Evolutionary conservation across 2,888 invertebrate species (phyloP).

Genomic region (Rugalucina vietnamica): DNA sequence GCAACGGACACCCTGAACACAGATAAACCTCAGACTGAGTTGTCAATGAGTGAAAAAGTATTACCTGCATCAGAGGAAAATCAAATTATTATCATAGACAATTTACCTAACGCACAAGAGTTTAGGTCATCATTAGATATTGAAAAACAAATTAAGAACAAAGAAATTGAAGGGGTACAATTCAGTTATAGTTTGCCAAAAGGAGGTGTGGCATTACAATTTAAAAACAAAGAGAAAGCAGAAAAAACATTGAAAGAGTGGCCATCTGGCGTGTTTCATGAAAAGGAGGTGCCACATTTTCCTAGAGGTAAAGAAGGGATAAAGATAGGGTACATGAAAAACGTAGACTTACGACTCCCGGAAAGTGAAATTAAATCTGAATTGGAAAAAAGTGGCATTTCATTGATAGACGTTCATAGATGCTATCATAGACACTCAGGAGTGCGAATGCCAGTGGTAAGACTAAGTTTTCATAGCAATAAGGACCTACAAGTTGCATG

Average conservation of each 20-base stretch:
- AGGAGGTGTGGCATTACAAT: conserved; percentile 14
- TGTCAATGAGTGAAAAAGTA: too few species aligned
- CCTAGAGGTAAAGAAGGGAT: background rate
- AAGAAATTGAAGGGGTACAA: background rate
- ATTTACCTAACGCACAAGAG: background rate
- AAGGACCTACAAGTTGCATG: background rate
- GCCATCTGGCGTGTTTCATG: background rate
- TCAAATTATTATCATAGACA: background rate
- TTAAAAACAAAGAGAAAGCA: background rate
- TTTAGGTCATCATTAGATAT: background rate
- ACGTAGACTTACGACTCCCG: background rate
- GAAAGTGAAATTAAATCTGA: conserved; percentile 2
- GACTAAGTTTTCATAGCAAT: background rate
- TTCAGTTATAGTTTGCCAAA: conserved; percentile 16
- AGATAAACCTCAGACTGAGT: too few species aligned
- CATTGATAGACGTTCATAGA: background rate
- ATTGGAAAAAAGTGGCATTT: background rate
- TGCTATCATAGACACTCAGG: conserved; percentile 19
- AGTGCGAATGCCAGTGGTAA: conserved; percentile 18
- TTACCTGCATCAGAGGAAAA: background rate
- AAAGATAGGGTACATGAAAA: background rate
- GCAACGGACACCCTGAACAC: too few species aligned
- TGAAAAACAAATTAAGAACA: background rate
- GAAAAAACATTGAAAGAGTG: background rate
- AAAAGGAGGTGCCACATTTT: background rate